These are phyloP conservation scores for Rhizoglyphus robini DNA, from an alignment of 1,140 invertebrate genomes.

Conservation along the genomic window DNA sequence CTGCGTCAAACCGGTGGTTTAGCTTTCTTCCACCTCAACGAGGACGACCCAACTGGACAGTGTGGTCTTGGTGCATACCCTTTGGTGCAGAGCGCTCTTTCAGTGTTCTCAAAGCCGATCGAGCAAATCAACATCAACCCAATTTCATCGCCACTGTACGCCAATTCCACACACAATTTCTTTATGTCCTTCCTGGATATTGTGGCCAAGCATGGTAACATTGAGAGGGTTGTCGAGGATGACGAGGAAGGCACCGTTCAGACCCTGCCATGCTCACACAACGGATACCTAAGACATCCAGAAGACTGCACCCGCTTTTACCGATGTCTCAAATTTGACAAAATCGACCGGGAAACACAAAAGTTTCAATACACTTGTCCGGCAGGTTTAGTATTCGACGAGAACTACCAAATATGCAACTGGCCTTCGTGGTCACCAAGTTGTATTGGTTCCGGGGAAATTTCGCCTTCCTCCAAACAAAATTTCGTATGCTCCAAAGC, in stretches of 20 bases:
- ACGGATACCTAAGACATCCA: conserved; percentile 65
- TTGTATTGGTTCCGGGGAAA: conserved; percentile 45
- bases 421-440: conserved; percentile 58
- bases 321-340: conserved; percentile 64
- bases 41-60: conserved; percentile 30
- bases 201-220: conserved; percentile 22
- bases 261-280: conserved; percentile 55
- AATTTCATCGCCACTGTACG: neutral
- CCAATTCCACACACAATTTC: neutral
- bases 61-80: conserved; percentile 29
- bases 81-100: conserved; percentile 19
- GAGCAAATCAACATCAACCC: conserved; percentile 1
- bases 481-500: conserved; percentile 37
- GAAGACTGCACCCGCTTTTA: conserved; percentile 63
- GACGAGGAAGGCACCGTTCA: conserved; percentile 35
- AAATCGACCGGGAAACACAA: conserved; percentile 40
- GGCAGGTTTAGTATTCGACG: conserved; percentile 61
- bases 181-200: conserved; percentile 21
- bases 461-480: conserved; percentile 46
- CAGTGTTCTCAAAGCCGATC: conserved; percentile 3
- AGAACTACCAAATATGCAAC: conserved; percentile 50
- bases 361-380: conserved; percentile 72
- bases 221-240: conserved; percentile 50
- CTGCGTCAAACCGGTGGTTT: conserved; percentile 44
- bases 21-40: conserved; percentile 33